Base-by-base conservation (phyloP, 2,888 invertebrate genomes). In the Napeogenes inachia region DNA sequence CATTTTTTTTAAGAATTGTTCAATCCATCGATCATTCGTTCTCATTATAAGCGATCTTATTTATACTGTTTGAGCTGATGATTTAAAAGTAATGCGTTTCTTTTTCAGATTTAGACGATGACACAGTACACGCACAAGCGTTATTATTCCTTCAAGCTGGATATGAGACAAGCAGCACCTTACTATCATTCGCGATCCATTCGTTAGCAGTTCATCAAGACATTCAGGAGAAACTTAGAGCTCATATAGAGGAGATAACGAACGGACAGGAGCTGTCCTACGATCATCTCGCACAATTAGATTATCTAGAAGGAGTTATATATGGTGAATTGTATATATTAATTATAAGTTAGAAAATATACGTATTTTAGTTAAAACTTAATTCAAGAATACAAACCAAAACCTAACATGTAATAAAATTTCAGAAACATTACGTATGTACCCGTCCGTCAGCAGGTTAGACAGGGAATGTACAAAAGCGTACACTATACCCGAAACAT, bases 81-180 rank as follows among this genome's bases (percentile, higher is more conserved):
- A 21, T 21, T 21, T 21, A 21, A 21, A 21, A 21, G 21, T 21
- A 21, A 21, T 21, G 21, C 0, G 21, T 21, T 21, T 21, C 21
- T 21, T 21, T 81, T 79, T 45, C 73, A 91, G 91, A 84, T 68
- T 72, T 92, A 69, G 91, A 89, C 59, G 91, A 92, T 57, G 90
- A 91, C 61, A 90, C 91, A 3, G 85, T 92, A 33, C 89, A 92
- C 65, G 92, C 92, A 0, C 93, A 93, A 74, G 87, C 91, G 8
- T 78, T 93, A 45, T 75, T 93, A 2, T 93, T 93, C 77, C 88
- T 93, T 2, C 77, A 92, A 58, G 93, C 92, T 57, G 93, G 93
- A 0, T 93, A 91, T 70, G 93, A 93, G 73, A 93, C 93, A 0
- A 92, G 92, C 0, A 91, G 92, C 59, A 92, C 92, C 0, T 73